Base-by-base conservation (phyloP, 2,888 invertebrate species). In the Crioceris asparagi region DNA sequence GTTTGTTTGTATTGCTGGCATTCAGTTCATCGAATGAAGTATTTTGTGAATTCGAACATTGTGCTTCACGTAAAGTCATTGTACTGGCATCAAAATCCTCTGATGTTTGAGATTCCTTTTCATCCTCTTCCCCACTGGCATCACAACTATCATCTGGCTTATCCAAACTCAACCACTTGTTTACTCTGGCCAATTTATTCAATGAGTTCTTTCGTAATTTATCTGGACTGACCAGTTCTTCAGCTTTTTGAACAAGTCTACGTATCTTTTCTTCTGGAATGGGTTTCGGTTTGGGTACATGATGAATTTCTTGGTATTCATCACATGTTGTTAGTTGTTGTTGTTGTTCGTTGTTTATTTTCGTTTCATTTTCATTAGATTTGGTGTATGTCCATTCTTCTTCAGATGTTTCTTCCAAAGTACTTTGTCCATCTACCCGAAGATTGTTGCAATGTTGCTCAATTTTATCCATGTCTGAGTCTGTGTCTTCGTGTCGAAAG, bases 91-190 rank as follows among this genome's bases (percentile, higher is more conserved):
- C 81, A 41, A 80, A 67, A 51, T 84, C 85, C 54, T 85, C 85
- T 0, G 84, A 84, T 1, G 82, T 77, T 45, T 81, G 71, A 1
- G 84, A 83, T 56, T 82, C 82, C 34, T 70, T 71, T 5, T 82
- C 82, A 29, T 88, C 88, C 49, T 85, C 87, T 64, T 90, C 90
- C 10, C 87, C 86, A 40, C 88, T 90, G 0, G 90, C 90, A 59
- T 90, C 90, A 61, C 87, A 88, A 62, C 79, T 83, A 59, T 83
- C 82, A 38, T 75, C 70, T 32, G 75, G 72, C 69, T 76, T 65
- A 41, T 72, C 69, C 56, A 76, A 70, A 51, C 74, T 75, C 42
- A 80, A 59, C 81, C 81, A 81, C 57, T 78, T 77, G 55, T 78
- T 79, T 43, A 80, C 78, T 41, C 79, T 67, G 1, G 75, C 72